Evolutionary conservation across 2,888 invertebrate genomes (phyloP), one percentile per base, ranked within the genome.

Genomic region (Cephus pulcher): DNA sequence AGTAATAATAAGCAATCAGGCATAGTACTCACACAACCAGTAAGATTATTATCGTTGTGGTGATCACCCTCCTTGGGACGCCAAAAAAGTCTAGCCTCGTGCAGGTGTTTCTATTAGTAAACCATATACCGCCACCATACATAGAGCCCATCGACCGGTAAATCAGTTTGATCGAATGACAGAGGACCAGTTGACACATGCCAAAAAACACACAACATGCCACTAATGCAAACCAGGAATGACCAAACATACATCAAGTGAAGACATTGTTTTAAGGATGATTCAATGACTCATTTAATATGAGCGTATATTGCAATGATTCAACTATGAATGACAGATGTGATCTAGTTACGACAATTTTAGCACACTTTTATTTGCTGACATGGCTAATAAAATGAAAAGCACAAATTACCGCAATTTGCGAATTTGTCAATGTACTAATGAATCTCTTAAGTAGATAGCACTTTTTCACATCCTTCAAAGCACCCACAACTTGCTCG

Each of bases 41-140:
- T 81, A 84, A 88, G 85, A 88, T 87, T 88, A 90, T 85, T 89
- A 84, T 91, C 90, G 86, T 82, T 87, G 88, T 85, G 89, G 87
- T 87, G 89, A 86, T 89, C 88, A 86, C 86, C 88, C 86, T 90
- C 90, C 90, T 90, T 91, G 84, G 89, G 85, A 89, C 92, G 93
- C 93, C 93, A 94, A 92, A 92, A 94, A 84, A 93, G 92, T 92
- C 93, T 93, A 89, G 93, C 94, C 89, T 94, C 93, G 93, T 93
- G 93, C 92, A 94, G 93, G 92, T 94, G 93, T 93, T 93, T 94
- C 93, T 93, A 93, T 90, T 91, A 89, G 90, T 90, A 88, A 89
- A 89, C 85, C 89, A 89, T 91, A 90, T 91, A 91, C 70, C 73
- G 78, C 71, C 78, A 87, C 86, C 89, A 87, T 88, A 86, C 82